Conservation (phyloP, 2,888 invertebrate species). For the Cartodere bifasciata region DNA sequence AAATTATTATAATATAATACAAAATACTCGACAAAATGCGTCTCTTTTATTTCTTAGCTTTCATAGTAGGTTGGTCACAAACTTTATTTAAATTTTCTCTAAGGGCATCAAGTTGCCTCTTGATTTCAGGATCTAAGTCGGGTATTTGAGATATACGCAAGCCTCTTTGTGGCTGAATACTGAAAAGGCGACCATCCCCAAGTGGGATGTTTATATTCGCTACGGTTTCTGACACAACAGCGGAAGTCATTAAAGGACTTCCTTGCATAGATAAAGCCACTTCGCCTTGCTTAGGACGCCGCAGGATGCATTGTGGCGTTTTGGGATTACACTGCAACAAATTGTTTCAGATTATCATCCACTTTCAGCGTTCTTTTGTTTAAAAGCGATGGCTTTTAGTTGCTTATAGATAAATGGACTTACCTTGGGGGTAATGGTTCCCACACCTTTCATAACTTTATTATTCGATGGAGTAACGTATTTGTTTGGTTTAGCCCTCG, state of each 20-base stretch:
- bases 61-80: conserved; percentile 3
- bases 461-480: conserved; percentile 18
- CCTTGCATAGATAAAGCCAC: conserved; percentile 56
- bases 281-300: conserved; percentile 50
- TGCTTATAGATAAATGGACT: conserved; percentile 5
- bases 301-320: conserved; percentile 46
- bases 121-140: conserved; percentile 31
- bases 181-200: conserved; percentile 47
- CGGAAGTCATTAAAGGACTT: conserved; percentile 49
- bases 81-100: conserved; percentile 11
- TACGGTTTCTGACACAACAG: conserved; percentile 36
- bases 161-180: conserved; percentile 44
- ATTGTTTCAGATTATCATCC: background rate
- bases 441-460: conserved; percentile 17
- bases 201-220: conserved; percentile 57
- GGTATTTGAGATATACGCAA: conserved; percentile 35
- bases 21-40: too few species aligned
- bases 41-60: too few species aligned
- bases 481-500: conserved; percentile 11
- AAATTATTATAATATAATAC: too few species aligned
- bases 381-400: background rate
- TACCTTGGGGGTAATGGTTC: conserved; percentile 29
- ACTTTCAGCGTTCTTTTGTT: background rate
- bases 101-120: conserved; percentile 35
- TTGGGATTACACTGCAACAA: conserved; percentile 36